Evolutionary conservation across 2,797 vertebrate genomes (phyloP), one percentile per base, ranked within the genome.

Genomic region (Sebastes ruberrimus): DNA sequence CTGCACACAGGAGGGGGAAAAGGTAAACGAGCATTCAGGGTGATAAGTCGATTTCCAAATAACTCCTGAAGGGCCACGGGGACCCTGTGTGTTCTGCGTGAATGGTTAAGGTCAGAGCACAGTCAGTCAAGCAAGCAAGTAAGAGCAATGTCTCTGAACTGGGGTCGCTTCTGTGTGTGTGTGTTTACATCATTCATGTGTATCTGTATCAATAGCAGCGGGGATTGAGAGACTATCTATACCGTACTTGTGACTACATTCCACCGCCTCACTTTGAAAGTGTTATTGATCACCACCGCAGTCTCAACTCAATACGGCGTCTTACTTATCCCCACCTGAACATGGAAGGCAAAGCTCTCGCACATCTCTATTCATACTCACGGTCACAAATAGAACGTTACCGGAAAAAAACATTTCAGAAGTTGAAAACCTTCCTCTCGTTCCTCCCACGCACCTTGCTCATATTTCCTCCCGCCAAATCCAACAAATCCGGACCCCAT

Each of bases 41-140:
- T 91, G 92, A 94, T 85, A 86, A 89, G 91, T 92, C 30, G 89
- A 89, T 91, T 84, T 88, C 70, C 67, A 93, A 93, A 94, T 93
- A 78, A 46, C 42, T 90, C 80, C 73, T 83, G 88, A 93, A 89
- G 70, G 86, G 85, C 78, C 78, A 49, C 0, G 20, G 67, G 53
- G 65, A 86, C 59, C 56, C 65, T 14, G 27, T 20, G 55, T 32
- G 86, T 81, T 90, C 86, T 78, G 79, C 75, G 22, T 83, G 80
- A 92, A 79, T 66, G 56, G 76, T 62, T 91, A 88, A 87, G 91
- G 91, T 94, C 91, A 91, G 22, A 75, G 78, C 69, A 55, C 56
- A 84, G 72, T 52, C 79, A 88, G 76, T 67, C 67, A 68, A 60
- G 80, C 80, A 69, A 60, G 81, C 82, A 72, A 80, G 42, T 49